These are phyloP conservation scores for Platichthys stellatus DNA, from an alignment of 2,113 vertebrate species.

Conservation along the genomic window DNA sequence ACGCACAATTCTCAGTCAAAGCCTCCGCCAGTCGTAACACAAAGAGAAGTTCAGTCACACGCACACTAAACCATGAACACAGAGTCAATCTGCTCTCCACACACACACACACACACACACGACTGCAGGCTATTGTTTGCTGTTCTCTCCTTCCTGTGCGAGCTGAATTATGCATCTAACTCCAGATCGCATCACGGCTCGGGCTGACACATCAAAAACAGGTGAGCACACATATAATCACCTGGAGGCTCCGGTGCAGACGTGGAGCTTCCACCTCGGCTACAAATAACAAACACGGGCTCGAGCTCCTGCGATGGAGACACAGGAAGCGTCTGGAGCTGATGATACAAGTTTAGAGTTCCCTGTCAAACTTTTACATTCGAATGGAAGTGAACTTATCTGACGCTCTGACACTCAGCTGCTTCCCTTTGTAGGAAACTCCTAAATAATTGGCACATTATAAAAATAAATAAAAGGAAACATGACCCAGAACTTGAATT, in stretches of 20 bases:
- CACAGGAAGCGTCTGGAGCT: not conserved
- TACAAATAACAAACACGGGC: not conserved
- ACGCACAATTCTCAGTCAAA: not conserved
- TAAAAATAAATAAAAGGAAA: no score
- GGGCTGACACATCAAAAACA: conserved; percentile 33
- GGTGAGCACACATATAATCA: conserved; percentile 1
- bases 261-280: conserved; percentile 8
- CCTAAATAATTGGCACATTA: not conserved
- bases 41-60: conserved; percentile 15
- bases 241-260: conserved; percentile 1
- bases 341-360: not conserved
- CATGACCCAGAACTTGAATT: no score
- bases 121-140: conserved; percentile 59
- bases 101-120: not conserved
- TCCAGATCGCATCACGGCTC: conserved; percentile 47
- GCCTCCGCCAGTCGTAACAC: not conserved
- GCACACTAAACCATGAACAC: conserved; percentile 21
- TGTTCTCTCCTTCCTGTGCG: conserved; percentile 46
- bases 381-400: not conserved
- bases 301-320: not conserved
- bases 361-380: not conserved
- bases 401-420: not conserved
- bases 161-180: conserved; percentile 65
- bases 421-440: not conserved
- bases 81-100: conserved; percentile 21